Evolutionary conservation across 2,113 vertebrate genomes (phyloP).

Genomic region (Python bivittatus): DNA sequence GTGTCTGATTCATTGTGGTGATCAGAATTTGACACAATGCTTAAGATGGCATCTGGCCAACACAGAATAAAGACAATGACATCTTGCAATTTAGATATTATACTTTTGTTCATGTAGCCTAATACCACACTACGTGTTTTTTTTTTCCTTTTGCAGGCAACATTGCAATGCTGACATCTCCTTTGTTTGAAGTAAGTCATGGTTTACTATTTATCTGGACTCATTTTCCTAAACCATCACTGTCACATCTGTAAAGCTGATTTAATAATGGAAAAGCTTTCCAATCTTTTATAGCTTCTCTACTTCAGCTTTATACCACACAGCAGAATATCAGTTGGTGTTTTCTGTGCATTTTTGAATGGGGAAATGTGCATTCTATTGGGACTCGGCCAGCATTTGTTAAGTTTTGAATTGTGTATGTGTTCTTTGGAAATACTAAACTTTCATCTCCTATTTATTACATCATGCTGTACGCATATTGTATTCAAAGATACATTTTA

Average conservation of each 20-base stretch:
- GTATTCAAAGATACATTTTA: conserved; percentile 2
- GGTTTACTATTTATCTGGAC: neutral
- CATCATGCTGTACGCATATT: neutral
- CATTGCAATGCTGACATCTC: neutral
- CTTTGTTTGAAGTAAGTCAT: neutral
- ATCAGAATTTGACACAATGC: neutral
- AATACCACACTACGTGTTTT: neutral
- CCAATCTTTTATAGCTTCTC: neutral
- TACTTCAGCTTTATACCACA: neutral
- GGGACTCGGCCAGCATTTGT: neutral
- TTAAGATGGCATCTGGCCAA: neutral
- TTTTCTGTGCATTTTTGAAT: conserved; percentile 3
- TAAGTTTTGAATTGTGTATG: neutral
- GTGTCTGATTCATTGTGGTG: neutral
- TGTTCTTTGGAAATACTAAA: neutral
- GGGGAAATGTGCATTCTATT: neutral
- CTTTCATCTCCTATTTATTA: neutral
- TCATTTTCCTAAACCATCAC: neutral
- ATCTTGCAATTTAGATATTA: neutral
- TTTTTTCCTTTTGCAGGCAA: neutral
- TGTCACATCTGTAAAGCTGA: neutral
- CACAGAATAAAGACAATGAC: neutral
- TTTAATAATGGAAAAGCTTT: neutral
- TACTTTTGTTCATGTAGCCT: neutral
- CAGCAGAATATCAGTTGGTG: neutral